These are phyloP conservation scores for Dicycla oo DNA, from an alignment of 2,888 invertebrate genomes.

Conservation along the genomic window DNA sequence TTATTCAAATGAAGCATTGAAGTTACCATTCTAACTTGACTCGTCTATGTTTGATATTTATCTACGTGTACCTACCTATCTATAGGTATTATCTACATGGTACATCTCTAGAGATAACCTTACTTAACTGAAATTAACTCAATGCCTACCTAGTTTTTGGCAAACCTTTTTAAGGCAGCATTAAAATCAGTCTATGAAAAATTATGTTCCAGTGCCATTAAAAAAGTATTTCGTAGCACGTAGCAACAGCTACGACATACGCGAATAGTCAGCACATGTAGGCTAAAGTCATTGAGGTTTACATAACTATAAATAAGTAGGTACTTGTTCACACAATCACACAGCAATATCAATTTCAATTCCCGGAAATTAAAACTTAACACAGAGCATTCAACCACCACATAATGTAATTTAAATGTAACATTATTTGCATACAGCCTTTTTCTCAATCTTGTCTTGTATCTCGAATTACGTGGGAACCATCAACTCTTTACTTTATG, in stretches of 20 bases:
- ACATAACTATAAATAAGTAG: background rate
- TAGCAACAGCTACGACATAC: slow-evolving; percentile 14
- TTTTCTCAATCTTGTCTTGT: slow-evolving; percentile 39
- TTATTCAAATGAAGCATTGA: slow-evolving; percentile 39
- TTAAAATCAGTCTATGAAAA: background rate
- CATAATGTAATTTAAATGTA: slow-evolving; percentile 46
- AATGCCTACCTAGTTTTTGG: background rate
- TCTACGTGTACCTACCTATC: background rate
- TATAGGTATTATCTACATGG: background rate
- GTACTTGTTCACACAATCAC: slow-evolving; percentile 16
- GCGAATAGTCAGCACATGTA: background rate
- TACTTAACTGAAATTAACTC: background rate
- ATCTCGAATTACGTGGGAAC: slow-evolving; percentile 51
- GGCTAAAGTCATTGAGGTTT: background rate
- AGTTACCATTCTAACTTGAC: slow-evolving; percentile 8
- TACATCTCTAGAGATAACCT: background rate
- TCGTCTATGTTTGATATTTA: slow-evolving; percentile 14
- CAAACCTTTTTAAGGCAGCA: background rate
- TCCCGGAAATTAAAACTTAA: slow-evolving; percentile 34
- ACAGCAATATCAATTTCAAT: slow-evolving; percentile 1
- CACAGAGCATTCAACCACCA: slow-evolving; percentile 7
- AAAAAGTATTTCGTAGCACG: slow-evolving; percentile 11
- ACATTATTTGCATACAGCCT: slow-evolving; percentile 39
- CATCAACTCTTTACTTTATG: slow-evolving; percentile 62
- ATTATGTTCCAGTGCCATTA: background rate